Evolutionary conservation across 2,888 invertebrate species (phyloP), one percentile per base, ranked within the genome.

Genomic region (Spialia ferax): DNA sequence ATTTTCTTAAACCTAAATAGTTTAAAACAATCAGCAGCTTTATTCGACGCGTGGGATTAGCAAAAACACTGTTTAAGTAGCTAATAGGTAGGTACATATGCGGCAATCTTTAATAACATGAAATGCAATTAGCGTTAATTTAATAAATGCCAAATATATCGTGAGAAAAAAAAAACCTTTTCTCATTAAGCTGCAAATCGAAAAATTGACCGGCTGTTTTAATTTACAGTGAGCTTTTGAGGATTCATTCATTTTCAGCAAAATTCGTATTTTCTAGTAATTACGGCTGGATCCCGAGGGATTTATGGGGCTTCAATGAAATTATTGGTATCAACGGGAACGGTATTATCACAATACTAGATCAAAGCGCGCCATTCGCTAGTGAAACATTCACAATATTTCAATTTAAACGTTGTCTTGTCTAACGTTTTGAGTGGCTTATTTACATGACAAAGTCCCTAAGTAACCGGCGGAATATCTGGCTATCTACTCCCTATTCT

Each of bases 381-480:
- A 84, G 82, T 85, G 81, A 84, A 88, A 88, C 87, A 87, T 88
- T 88, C 83, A 84, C 80, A 84, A 85, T 88, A 87, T 88, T 88
- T 87, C 82, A 85, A 84, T 85, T 81, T 83, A 84, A 85, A 85
- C 81, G 75, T 75, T 77, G 77, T 65, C 79, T 81, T 83, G 82
- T 78, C 79, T 71, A 74, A 78, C 85, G 82, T 81, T 81, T 82
- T 79, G 85, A 88, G 84, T 82, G 82, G 81, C 83, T 88, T 83
- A 90, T 91, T 91, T 91, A 83, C 91, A 91, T 91, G 85, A 89
- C 89, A 91, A 91, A 91, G 91, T 82, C 81, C 75, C 77, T 83
- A 84, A 87, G 85, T 84, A 84, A 83, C 82, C 83, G 84, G 78
- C 80, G 72, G 80, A 86, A 84, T 87, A 85, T 88, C 87, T 84